A percentile compares a stretch with the other conserved stretches of the same genome.
phyloP scores from a whole-genome alignment of 1,140 invertebrate species.

The Bombus fervidus region DNA sequence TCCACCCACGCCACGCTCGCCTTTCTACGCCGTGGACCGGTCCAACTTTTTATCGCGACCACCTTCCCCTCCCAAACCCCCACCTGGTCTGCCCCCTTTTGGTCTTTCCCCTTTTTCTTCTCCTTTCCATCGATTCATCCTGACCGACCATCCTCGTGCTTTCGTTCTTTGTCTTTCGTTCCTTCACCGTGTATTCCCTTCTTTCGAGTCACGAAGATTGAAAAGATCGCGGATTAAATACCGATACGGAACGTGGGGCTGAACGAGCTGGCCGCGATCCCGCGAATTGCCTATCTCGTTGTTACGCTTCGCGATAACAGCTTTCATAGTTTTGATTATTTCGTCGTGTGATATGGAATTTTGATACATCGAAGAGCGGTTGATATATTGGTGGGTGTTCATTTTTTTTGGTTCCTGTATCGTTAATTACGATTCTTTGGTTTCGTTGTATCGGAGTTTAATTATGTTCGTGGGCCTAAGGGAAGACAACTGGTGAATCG shows the following conservation, averaged over 20 bases:
- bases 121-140: constrained; percentile 10
- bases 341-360: too few relatives aligned
- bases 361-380: too few relatives aligned
- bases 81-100: background rate
- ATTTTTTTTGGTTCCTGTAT: too few relatives aligned
- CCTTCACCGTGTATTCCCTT: background rate
- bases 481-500: too few relatives aligned
- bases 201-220: background rate
- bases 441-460: too few relatives aligned
- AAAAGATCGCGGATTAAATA: background rate
- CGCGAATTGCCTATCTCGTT: too few relatives aligned
- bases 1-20: constrained; percentile 56
- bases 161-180: background rate
- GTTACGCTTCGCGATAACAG: too few relatives aligned
- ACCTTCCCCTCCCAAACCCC: background rate
- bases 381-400: too few relatives aligned
- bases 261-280: too few relatives aligned
- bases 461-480: too few relatives aligned
- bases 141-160: background rate
- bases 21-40: constrained; percentile 55
- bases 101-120: constrained; percentile 12
- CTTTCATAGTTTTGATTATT: too few relatives aligned
- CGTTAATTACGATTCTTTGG: too few relatives aligned
- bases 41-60: constrained; percentile 58
- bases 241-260: background rate